Evolutionary conservation across 2,113 vertebrate genomes (phyloP).

Genomic region (Hylia prasina): DNA sequence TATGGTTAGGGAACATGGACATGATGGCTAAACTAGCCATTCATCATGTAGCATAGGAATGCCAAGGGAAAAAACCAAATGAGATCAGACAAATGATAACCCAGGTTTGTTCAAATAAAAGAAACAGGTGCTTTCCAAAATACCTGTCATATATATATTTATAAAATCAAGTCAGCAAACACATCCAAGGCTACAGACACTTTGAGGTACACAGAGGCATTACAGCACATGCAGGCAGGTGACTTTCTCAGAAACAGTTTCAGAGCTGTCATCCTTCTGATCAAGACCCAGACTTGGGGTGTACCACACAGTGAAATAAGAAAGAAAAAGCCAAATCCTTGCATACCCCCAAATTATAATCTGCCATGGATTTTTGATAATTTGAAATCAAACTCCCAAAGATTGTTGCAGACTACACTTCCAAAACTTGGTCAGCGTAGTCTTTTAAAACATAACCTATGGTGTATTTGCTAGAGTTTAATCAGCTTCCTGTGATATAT

Average conservation of each 20-base stretch:
- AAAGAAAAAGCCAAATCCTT: background rate
- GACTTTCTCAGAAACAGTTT: background rate
- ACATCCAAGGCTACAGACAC: background rate
- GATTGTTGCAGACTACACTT: background rate
- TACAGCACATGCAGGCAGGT: background rate
- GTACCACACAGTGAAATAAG: background rate
- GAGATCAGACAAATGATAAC: background rate
- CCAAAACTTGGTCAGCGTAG: background rate
- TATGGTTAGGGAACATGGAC: background rate
- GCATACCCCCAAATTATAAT: background rate
- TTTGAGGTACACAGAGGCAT: background rate
- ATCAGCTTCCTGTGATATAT: background rate
- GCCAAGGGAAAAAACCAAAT: background rate
- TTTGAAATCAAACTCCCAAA: background rate
- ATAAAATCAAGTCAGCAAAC: background rate
- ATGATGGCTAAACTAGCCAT: background rate
- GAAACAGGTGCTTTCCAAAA: background rate
- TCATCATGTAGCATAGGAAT: background rate
- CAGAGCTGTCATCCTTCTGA: background rate
- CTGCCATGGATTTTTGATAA: background rate
- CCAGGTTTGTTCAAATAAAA: background rate
- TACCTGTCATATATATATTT: background rate
- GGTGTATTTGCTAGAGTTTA: background rate
- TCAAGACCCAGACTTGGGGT: background rate
- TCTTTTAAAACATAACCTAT: background rate